Base-by-base conservation (phyloP, 2,113 vertebrate species). In the Corvus cornix region DNA sequence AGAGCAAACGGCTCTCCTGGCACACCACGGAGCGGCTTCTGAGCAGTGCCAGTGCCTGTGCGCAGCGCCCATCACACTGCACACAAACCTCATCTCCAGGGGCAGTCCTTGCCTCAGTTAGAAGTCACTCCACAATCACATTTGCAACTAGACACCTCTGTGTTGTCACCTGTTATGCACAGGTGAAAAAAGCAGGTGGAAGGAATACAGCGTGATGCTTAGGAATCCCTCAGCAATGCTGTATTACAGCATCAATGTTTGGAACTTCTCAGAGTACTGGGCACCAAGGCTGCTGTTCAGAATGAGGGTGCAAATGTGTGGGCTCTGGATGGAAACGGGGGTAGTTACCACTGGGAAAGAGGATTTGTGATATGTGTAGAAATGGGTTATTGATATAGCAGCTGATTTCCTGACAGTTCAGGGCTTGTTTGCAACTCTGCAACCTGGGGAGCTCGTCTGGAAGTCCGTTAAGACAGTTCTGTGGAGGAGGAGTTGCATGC, bases 71-170 rank as follows among this genome's bases (percentile, higher is more conserved):
- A 1, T 13, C 59, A 6, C 52, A 8, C 16, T 23, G 58, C 56
- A 20, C 37, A 6, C 16, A 11, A 48, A 17, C 35, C 2, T 3
- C 35, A 6, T 2, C 53, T 51, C 5, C 48, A 15, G 4, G 3
- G 43, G 39, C 60, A 60, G 2, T 30, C n/a, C 58, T 31, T 58
- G 18, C 16, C 73, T 46, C 58, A 56, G 7, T 62, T 33, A 5
- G 56, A 39, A 58, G 53, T 55, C 44, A 46, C 35, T 43, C 16
- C 23, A 24, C 21, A 18, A 49, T 14, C 49, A 17, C 41, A 10
- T 43, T 22, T 46, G 13, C 33, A 62, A 8, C 55, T 28, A 14
- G 20, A 22, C 30, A 33, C 11, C 17, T 51, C 46, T 62, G 44
- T 13, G 11, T 14, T 52, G 21, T 35, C 48, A 46, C 39, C 63